Conservation (phyloP, 2,888 invertebrate genomes). For the Amphipoea oculea region DNA sequence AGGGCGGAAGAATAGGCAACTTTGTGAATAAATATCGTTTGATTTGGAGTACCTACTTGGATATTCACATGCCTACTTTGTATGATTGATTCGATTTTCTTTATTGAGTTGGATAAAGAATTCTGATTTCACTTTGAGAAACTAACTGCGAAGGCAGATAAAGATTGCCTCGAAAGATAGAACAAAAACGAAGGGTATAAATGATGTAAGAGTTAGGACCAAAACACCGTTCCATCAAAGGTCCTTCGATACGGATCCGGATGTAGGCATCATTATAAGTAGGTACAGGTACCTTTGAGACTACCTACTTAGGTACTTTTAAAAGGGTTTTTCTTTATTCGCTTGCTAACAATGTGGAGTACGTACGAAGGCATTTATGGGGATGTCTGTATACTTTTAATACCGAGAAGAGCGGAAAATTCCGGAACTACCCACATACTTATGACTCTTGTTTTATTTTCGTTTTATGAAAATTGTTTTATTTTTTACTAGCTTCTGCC, state of each 20-base stretch:
- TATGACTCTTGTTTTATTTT: background rate
- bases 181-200: slow-evolving; percentile 7
- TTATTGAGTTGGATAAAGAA: no score
- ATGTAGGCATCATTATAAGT: slow-evolving; percentile 20
- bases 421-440: background rate
- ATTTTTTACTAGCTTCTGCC: background rate
- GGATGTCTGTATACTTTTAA: slow-evolving; percentile 19
- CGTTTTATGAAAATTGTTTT: background rate
- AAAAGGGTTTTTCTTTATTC: slow-evolving; percentile 18
- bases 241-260: slow-evolving; percentile 23
- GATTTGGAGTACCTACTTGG: no score
- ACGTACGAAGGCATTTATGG: slow-evolving; percentile 1
- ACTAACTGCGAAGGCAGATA: no score
- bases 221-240: slow-evolving; percentile 14
- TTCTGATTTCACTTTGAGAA: no score
- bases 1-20: no score
- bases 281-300: slow-evolving; percentile 14
- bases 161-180: background rate
- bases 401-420: background rate
- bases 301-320: background rate
- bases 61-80: no score
- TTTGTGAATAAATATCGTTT: no score
- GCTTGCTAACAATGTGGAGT: slow-evolving; percentile 31
- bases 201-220: background rate
- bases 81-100: no score